A percentile compares a stretch with the other conserved stretches of the same genome.
These are phyloP conservation scores for Aphelocoma coerulescens DNA, from an alignment of 2,113 vertebrate species.

Conservation along the genomic window DNA sequence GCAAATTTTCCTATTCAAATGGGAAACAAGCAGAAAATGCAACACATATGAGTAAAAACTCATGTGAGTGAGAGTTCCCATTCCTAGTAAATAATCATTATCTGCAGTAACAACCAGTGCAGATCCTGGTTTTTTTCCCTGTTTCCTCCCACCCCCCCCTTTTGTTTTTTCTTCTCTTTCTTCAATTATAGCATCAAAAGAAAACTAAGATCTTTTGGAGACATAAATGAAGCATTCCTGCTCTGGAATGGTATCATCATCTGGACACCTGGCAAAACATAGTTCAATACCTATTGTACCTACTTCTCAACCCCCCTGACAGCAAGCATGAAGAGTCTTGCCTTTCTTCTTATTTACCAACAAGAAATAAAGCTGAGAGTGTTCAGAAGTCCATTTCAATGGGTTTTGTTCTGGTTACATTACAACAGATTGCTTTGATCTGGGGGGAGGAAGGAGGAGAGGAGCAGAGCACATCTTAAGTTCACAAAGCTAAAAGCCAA, in stretches of 20 bases:
- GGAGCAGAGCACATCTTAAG: constrained; percentile 33
- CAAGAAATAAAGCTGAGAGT: background rate
- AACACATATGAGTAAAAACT: background rate
- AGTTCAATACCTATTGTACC: background rate
- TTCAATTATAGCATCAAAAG: background rate
- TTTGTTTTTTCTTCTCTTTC: background rate
- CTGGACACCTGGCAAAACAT: background rate
- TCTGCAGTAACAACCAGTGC: background rate
- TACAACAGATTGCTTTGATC: constrained; percentile 41
- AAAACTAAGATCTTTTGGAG: background rate
- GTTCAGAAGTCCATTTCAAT: background rate
- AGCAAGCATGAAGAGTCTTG: background rate
- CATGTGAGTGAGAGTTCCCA: background rate
- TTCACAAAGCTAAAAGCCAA: constrained; percentile 59
- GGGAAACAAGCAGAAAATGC: background rate
- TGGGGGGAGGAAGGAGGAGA: background rate
- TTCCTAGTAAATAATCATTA: background rate
- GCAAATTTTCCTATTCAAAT: background rate
- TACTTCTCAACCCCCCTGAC: background rate
- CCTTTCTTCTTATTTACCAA: constrained; percentile 29
- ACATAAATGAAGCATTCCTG: background rate
- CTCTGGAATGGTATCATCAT: background rate
- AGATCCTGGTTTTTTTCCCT: background rate
- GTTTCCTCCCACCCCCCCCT: rapidly evolving
- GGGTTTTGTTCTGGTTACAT: constrained; percentile 15